A percentile compares a stretch with the other conserved stretches of the same genome.
Evolutionary conservation across 2,888 invertebrate species (phyloP).

Genomic region (Adelphocoris suturalis): DNA sequence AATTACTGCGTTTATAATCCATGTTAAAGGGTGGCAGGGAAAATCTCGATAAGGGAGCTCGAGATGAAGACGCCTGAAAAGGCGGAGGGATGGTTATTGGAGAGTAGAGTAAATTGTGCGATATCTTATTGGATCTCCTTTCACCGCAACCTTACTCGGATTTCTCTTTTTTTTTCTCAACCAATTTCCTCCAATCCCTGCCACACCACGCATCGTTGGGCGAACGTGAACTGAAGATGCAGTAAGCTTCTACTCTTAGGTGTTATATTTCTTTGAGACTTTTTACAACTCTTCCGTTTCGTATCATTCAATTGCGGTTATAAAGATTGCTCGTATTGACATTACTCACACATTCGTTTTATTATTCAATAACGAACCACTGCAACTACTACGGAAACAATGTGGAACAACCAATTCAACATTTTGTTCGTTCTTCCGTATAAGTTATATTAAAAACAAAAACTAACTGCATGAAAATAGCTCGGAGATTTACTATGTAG

Average conservation of each 20-base stretch:
- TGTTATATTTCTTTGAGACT: no score
- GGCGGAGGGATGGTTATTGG: slow-evolving; percentile 27
- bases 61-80: slow-evolving; percentile 4
- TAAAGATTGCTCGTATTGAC: no score
- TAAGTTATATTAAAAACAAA: no score
- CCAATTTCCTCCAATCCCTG: slow-evolving; percentile 5
- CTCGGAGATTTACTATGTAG: no score
- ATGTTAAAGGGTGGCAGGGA: slow-evolving; percentile 56
- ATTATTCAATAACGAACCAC: no score
- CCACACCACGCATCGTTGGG: neutral
- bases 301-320: no score
- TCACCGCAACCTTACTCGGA: slow-evolving; percentile 37
- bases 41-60: slow-evolving; percentile 52
- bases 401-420: no score
- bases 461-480: no score
- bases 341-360: no score
- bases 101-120: slow-evolving; percentile 61
- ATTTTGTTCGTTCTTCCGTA: no score
- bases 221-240: neutral
- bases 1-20: slow-evolving; percentile 69
- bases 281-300: no score
- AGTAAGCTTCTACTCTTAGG: neutral
- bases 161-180: neutral
- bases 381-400: no score
- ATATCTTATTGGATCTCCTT: slow-evolving; percentile 68